These are phyloP conservation scores for Enteromius thamalakanensis DNA, from an alignment of 2,797 vertebrate species.

Conservation along the genomic window DNA sequence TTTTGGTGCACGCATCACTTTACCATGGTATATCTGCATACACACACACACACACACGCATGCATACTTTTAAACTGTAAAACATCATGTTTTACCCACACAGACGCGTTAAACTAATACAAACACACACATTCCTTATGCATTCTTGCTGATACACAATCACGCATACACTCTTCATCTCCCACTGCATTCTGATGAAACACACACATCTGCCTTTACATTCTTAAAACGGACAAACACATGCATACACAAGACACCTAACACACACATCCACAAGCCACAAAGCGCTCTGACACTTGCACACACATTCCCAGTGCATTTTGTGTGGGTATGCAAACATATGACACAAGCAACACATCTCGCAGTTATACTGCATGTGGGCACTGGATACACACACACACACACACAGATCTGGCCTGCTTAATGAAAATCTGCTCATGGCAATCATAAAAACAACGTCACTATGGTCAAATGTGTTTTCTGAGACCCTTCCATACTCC, in stretches of 20 bases:
- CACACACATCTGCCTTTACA: neutral
- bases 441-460: constrained; percentile 13
- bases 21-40: neutral
- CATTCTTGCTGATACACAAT: neutral
- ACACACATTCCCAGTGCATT: neutral
- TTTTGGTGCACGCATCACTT: neutral
- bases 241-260: neutral
- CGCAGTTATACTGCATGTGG: neutral
- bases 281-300: neutral
- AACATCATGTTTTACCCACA: neutral
- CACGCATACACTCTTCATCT: constrained; percentile 1
- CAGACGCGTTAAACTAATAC: neutral
- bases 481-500: constrained; percentile 6
- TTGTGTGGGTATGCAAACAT: constrained; percentile 30
- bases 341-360: constrained; percentile 20
- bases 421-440: constrained; percentile 38
- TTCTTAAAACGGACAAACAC: neutral
- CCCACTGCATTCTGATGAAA: constrained; percentile 5
- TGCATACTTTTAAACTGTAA: too few species aligned
- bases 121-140: neutral
- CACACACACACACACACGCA: neutral
- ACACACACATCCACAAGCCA: constrained; percentile 1
- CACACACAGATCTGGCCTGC: constrained; percentile 22
- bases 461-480: neutral
- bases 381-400: constrained; percentile 14